These are phyloP conservation scores for Caradrina clavipalpis DNA, from an alignment of 2,888 invertebrate species.

Conservation along the genomic window DNA sequence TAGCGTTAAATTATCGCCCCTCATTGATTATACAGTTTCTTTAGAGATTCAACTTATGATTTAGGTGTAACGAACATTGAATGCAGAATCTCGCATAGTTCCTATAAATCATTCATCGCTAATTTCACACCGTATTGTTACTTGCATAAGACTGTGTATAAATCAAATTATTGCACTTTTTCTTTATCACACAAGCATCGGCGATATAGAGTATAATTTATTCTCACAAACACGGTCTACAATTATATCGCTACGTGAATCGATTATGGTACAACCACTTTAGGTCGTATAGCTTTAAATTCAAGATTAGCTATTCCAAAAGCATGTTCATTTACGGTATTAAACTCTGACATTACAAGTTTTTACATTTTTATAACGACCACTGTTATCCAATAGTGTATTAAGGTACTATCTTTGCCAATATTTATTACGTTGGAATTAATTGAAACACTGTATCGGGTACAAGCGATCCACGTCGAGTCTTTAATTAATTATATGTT, in stretches of 20 bases:
- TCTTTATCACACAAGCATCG: slow-evolving; percentile 38
- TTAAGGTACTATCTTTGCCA: slow-evolving; percentile 72
- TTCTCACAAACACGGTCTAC: slow-evolving; percentile 53
- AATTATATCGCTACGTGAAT: slow-evolving; percentile 65
- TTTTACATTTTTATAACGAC: slow-evolving; percentile 69
- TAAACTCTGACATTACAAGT: slow-evolving; percentile 66
- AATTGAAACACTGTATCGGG: slow-evolving; percentile 75
- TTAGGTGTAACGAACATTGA: slow-evolving; percentile 36
- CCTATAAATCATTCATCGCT: slow-evolving; percentile 57
- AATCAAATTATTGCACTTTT: slow-evolving; percentile 62
- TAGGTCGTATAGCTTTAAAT: slow-evolving; percentile 48
- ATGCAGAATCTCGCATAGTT: slow-evolving; percentile 38
- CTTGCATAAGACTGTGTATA: slow-evolving; percentile 43
- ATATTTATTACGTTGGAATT: slow-evolving; percentile 76
- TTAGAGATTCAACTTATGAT: slow-evolving; percentile 29
- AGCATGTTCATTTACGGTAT: slow-evolving; percentile 65
- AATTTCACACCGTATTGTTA: slow-evolving; percentile 59
- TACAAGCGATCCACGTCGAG: slow-evolving; percentile 56
- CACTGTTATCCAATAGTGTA: slow-evolving; percentile 69
- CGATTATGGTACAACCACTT: slow-evolving; percentile 56
- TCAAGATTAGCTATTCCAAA: slow-evolving; percentile 65
- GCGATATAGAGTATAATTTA: slow-evolving; percentile 59
- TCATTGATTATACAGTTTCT: slow-evolving; percentile 39
- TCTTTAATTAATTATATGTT: slow-evolving; percentile 70
- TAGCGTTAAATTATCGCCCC: slow-evolving; percentile 13